Percentiles rank a stretch among this genome's conserved stretches.
Conservation (phyloP, 2,888 invertebrate genomes). For the Ceraclea dissimilis region DNA sequence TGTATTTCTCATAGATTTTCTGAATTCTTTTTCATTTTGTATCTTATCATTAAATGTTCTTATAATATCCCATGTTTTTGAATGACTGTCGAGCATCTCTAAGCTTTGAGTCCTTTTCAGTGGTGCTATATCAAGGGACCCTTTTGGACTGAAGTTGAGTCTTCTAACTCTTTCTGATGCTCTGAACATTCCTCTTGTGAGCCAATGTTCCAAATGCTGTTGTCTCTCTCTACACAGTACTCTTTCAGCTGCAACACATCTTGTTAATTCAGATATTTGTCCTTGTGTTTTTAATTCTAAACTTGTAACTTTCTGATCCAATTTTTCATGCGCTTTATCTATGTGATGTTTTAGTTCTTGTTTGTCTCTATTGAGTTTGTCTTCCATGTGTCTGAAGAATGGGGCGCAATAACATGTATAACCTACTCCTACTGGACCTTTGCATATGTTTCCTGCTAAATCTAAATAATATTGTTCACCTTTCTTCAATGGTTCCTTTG, state of each 20-base stretch:
- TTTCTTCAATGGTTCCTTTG: slow-evolving; percentile 73
- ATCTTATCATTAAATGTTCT: slow-evolving; percentile 39
- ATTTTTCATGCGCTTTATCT: slow-evolving; percentile 68
- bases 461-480: slow-evolving; percentile 94
- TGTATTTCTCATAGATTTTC: slow-evolving; percentile 36
- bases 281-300: slow-evolving; percentile 67
- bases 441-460: slow-evolving; percentile 88
- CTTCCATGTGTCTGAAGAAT: slow-evolving; percentile 81
- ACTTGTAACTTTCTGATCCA: slow-evolving; percentile 75
- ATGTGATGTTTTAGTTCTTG: slow-evolving; percentile 71
- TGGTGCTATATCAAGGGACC: slow-evolving; percentile 48
- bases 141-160: slow-evolving; percentile 45
- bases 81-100: slow-evolving; percentile 54
- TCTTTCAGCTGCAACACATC: slow-evolving; percentile 57
- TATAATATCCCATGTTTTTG: slow-evolving; percentile 42
- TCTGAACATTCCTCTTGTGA: slow-evolving; percentile 56
- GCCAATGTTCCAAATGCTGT: slow-evolving; percentile 61
- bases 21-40: slow-evolving; percentile 40
- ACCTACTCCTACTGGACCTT: slow-evolving; percentile 91
- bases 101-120: slow-evolving; percentile 63
- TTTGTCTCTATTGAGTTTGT: slow-evolving; percentile 71
- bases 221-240: slow-evolving; percentile 56
- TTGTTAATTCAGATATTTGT: slow-evolving; percentile 61
- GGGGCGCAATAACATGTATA: slow-evolving; percentile 92
- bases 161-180: slow-evolving; percentile 46